A percentile compares a stretch with the other conserved stretches of the same genome.
Evolutionary conservation across 2,797 vertebrate genomes (phyloP).

Genomic region (Diglossa cyanea): DNA sequence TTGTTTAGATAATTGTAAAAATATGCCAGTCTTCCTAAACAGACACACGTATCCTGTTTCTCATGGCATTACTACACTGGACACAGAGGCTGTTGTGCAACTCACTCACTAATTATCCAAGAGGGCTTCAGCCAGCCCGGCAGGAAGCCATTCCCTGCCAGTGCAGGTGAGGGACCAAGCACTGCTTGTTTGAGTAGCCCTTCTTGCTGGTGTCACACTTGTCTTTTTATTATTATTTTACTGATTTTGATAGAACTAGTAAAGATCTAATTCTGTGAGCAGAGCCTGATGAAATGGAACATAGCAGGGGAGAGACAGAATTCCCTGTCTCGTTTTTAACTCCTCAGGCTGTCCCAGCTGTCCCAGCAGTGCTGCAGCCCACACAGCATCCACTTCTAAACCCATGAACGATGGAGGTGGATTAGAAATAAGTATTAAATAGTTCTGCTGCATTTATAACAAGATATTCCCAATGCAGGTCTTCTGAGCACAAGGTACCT

Average conservation of each 20-base stretch:
- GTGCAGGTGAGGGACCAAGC: background rate
- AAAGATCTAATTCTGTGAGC: background rate
- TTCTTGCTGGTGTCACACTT: background rate
- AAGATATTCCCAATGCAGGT: background rate
- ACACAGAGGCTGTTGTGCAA: background rate
- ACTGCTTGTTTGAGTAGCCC: background rate
- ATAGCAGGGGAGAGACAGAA: background rate
- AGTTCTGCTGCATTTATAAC: background rate
- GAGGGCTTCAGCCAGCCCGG: background rate
- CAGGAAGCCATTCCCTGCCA: background rate
- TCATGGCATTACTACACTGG: background rate
- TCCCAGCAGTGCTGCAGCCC: background rate
- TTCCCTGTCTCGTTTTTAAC: background rate
- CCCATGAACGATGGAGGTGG: background rate
- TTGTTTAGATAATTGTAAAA: slow-evolving; percentile 23
- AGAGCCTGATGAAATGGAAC: background rate
- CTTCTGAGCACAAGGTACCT: background rate
- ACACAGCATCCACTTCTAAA: background rate
- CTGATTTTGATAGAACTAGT: background rate
- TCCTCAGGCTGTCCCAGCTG: background rate
- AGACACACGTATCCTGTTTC: background rate
- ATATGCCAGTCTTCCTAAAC: background rate
- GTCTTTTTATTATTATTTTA: background rate
- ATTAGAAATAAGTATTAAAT: background rate
- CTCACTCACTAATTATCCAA: background rate